Percentiles rank a stretch among this genome's conserved stretches.
phyloP scores from a whole-genome alignment of 2,113 vertebrate genomes.

The Octodon degus region DNA sequence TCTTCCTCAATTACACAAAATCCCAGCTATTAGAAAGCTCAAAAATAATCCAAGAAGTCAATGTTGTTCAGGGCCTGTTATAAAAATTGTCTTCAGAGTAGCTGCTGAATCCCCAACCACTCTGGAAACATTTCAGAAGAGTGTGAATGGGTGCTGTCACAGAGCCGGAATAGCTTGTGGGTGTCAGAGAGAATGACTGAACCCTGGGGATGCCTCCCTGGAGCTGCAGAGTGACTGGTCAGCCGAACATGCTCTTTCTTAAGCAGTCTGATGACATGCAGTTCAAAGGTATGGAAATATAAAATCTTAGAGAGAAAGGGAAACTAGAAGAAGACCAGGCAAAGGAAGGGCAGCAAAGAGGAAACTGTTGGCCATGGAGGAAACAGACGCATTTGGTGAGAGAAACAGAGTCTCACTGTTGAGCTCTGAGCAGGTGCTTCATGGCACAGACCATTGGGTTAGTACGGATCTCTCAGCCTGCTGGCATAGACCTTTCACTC shows the following conservation, averaged over 20 bases:
- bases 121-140: neutral
- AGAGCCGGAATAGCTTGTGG: neutral
- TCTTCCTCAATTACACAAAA: neutral
- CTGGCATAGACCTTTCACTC: neutral
- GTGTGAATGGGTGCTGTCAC: neutral
- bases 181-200: neutral
- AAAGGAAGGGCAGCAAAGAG: neutral
- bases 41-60: neutral
- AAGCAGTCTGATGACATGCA: neutral
- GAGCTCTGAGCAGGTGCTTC: neutral
- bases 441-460: neutral
- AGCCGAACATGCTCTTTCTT: neutral
- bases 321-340: neutral
- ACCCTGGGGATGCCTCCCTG: neutral
- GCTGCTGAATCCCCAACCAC: neutral
- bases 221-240: neutral
- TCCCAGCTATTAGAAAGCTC: neutral
- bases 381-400: neutral
- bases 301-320: neutral
- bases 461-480: neutral
- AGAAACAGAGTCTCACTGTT: neutral
- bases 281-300: neutral
- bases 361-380: accelerated
- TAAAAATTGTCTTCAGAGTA: neutral
- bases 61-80: neutral